These are phyloP conservation scores for Sycophila sp. DNA, from an alignment of 1,140 invertebrate genomes.

Conservation along the genomic window DNA sequence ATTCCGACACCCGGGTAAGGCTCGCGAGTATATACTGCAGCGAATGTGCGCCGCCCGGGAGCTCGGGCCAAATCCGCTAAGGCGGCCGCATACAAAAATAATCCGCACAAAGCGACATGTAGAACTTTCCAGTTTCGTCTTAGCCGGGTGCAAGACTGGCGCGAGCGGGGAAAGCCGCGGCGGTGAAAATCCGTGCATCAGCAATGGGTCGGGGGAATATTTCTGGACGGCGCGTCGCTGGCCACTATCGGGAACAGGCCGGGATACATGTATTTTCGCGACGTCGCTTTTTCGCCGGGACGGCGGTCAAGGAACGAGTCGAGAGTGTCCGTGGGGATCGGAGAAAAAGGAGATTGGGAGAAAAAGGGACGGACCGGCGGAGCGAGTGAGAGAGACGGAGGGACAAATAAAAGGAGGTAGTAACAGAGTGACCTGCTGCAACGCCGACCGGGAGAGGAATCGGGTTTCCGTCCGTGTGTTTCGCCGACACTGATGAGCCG, in stretches of 20 bases:
- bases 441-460: not conserved
- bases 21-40: no score
- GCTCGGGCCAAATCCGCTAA: no score
- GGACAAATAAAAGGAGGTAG: constrained; percentile 5
- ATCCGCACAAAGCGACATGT: not conserved
- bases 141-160: no score
- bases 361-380: not conserved
- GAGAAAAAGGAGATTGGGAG: not conserved
- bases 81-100: not conserved
- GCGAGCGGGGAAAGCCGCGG: not conserved
- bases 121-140: not conserved
- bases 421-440: not conserved
- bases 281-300: not conserved
- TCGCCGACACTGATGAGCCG: not conserved
- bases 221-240: not conserved
- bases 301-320: not conserved
- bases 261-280: not conserved
- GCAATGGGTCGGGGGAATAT: constrained; percentile 4
- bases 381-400: not conserved
- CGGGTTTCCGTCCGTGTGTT: not conserved
- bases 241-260: not conserved
- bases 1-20: no score
- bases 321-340: not conserved
- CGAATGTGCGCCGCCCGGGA: no score
- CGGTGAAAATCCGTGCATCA: constrained; percentile 2